Percentiles rank a stretch among this genome's conserved stretches.
Evolutionary conservation across 2,888 invertebrate genomes (phyloP).

Genomic region (Ochropleura plecta): DNA sequence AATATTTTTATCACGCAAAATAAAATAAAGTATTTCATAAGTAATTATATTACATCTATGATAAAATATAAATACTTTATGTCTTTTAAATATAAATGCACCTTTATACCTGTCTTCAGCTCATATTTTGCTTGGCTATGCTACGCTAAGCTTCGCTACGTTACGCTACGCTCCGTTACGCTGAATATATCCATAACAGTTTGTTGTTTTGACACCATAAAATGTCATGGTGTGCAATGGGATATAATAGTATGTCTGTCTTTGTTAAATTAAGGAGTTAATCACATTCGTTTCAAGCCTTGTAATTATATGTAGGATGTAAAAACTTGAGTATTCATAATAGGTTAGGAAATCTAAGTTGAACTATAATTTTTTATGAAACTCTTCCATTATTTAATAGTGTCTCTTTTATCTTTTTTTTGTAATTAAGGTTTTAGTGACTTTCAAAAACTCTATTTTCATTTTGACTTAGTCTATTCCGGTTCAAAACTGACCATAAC

Average conservation of each 20-base stretch:
- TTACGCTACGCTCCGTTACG: slow-evolving; percentile 18
- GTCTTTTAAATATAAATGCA: slow-evolving; percentile 60
- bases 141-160: slow-evolving; percentile 11
- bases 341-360: neutral
- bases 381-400: neutral
- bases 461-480: neutral
- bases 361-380: too few species aligned
- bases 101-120: slow-evolving; percentile 42
- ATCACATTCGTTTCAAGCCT: neutral
- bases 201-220: slow-evolving; percentile 11
- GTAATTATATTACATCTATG: slow-evolving; percentile 18
- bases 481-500: neutral
- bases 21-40: slow-evolving; percentile 25
- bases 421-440: neutral
- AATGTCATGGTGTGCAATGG: slow-evolving; percentile 15
- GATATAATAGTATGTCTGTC: slow-evolving; percentile 17
- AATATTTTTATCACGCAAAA: slow-evolving; percentile 43
- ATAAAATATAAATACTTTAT: slow-evolving; percentile 58
- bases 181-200: slow-evolving; percentile 16
- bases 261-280: slow-evolving; percentile 34
- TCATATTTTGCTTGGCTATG: slow-evolving; percentile 22
- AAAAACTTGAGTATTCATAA: neutral
- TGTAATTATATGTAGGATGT: neutral
- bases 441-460: neutral
- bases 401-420: neutral